These are phyloP conservation scores for Catharus minimus DNA, from an alignment of 2,113 vertebrate species.

Conservation along the genomic window DNA sequence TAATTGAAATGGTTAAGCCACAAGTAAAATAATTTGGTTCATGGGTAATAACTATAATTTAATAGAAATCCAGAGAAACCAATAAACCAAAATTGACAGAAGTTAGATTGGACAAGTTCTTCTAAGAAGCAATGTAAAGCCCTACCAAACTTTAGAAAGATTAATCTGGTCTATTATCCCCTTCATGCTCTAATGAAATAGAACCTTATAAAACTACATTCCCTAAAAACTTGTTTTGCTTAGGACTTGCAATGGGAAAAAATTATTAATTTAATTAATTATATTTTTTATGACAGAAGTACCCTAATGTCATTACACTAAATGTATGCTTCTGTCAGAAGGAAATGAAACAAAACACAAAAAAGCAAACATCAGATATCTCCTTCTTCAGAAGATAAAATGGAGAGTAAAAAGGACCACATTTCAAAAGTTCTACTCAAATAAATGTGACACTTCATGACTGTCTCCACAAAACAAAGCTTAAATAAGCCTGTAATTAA, in stretches of 20 bases:
- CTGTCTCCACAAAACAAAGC: slow-evolving; percentile 9
- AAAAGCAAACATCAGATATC: neutral
- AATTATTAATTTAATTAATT: neutral
- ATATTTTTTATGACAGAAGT: neutral
- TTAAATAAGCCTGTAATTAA: slow-evolving; percentile 29
- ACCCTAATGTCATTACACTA: neutral
- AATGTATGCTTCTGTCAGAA: neutral
- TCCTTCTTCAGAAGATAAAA: neutral
- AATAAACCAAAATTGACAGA: neutral
- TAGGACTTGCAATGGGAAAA: neutral
- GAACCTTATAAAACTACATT: neutral
- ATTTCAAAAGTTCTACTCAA: neutral
- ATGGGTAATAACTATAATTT: neutral
- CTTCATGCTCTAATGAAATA: neutral
- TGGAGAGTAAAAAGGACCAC: neutral
- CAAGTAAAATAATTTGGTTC: neutral
- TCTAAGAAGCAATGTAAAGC: neutral
- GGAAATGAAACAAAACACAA: neutral
- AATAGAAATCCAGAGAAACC: neutral
- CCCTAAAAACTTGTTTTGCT: neutral
- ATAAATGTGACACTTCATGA: neutral
- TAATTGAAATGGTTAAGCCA: neutral
- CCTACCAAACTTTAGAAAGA: neutral
- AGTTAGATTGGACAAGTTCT: neutral
- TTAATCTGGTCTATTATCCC: neutral